Conservation (phyloP, 2,113 vertebrate genomes). For the Ranitomeya imitator region DNA sequence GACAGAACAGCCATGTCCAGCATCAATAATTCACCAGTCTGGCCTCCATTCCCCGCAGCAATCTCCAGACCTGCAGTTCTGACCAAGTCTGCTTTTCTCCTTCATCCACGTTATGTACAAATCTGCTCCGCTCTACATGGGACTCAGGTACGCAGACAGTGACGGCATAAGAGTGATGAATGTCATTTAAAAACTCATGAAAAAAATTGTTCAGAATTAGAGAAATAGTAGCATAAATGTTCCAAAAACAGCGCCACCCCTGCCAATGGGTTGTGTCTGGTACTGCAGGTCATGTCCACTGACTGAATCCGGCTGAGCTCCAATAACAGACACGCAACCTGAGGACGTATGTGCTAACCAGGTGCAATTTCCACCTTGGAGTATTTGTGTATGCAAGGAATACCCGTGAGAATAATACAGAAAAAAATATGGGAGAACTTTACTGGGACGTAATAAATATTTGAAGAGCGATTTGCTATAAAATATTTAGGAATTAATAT, state of each 20-base stretch:
- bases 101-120: neutral
- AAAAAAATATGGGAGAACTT: neutral
- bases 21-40: conserved; percentile 16
- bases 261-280: no score
- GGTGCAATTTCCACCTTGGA: neutral
- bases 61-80: neutral
- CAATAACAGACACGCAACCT: neutral
- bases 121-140: neutral
- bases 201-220: no score
- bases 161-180: no score
- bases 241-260: no score
- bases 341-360: neutral
- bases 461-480: neutral
- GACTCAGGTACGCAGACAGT: no score
- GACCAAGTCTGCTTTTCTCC: neutral
- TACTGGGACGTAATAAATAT: neutral
- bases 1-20: conserved; percentile 8
- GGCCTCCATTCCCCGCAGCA: conserved; percentile 15
- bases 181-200: no score
- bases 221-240: no score
- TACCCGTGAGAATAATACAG: neutral
- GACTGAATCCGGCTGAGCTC: neutral
- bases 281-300: neutral
- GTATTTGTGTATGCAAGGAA: neutral
- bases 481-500: conserved; percentile 1